A percentile compares a stretch with the other conserved stretches of the same genome.
Conservation (phyloP, 1,140 invertebrate genomes). For the Trichonephila clavipes region DNA sequence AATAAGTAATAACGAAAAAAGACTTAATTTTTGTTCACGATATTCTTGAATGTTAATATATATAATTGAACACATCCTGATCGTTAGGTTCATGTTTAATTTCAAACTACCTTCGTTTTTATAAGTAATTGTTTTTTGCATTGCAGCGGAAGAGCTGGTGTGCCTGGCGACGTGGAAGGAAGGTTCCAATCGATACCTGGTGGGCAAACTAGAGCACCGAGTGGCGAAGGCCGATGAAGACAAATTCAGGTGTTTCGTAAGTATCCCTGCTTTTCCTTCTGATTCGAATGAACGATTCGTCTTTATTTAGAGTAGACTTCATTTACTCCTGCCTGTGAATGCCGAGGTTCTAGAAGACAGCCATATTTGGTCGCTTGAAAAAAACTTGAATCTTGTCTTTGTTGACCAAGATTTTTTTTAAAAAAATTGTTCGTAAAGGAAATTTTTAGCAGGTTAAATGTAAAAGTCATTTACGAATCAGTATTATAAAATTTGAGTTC, state of each 20-base stretch:
- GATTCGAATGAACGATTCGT: slow-evolving; percentile 2
- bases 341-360: neutral
- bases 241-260: slow-evolving; percentile 93
- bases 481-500: too few relatives aligned
- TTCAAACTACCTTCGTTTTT: neutral
- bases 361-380: neutral
- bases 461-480: too few relatives aligned
- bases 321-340: neutral
- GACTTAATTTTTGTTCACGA: neutral
- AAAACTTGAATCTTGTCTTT: neutral
- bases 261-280: slow-evolving; percentile 22
- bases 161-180: slow-evolving; percentile 94
- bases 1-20: too few relatives aligned
- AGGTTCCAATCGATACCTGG: slow-evolving; percentile 91
- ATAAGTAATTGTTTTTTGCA: neutral
- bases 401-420: too few relatives aligned
- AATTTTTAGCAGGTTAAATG: too few relatives aligned
- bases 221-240: slow-evolving; percentile 94
- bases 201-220: slow-evolving; percentile 88
- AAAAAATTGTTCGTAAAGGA: too few relatives aligned
- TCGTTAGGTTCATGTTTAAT: neutral
- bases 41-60: neutral
- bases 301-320: slow-evolving; percentile 55
- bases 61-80: neutral
- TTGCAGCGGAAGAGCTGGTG: slow-evolving; percentile 90